These are phyloP conservation scores for Melinopterus prodromus DNA, from an alignment of 2,888 invertebrate species.

Conservation along the genomic window DNA sequence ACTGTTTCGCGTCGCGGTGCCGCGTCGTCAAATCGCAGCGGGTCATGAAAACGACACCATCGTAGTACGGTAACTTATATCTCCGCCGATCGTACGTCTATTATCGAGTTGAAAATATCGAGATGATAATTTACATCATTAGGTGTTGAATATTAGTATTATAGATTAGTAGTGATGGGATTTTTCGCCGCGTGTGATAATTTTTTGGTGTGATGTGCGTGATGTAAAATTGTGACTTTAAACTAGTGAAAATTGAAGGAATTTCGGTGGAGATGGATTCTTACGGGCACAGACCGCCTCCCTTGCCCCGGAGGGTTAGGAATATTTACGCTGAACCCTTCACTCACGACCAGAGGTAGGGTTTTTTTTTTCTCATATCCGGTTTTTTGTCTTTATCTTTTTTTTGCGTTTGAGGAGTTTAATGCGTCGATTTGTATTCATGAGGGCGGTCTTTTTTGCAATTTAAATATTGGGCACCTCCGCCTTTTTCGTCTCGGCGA, in stretches of 20 bases:
- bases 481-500: slow-evolving; percentile 18
- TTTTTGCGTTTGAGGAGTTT: background rate
- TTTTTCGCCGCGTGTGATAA: background rate
- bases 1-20: slow-evolving; percentile 5
- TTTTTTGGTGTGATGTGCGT: background rate
- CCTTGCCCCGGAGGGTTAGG: slow-evolving; percentile 69
- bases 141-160: background rate
- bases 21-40: slow-evolving; percentile 39
- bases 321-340: slow-evolving; percentile 75
- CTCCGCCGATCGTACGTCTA: no score
- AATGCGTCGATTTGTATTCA: slow-evolving; percentile 4
- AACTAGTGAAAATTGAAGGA: background rate
- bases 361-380: slow-evolving; percentile 15
- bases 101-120: background rate
- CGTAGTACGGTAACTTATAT: background rate
- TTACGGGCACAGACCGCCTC: slow-evolving; percentile 70
- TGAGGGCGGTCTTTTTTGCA: slow-evolving; percentile 47
- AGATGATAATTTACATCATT: background rate
- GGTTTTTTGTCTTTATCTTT: background rate
- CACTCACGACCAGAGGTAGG: slow-evolving; percentile 64
- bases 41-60: slow-evolving; percentile 40
- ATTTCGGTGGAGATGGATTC: slow-evolving; percentile 64
- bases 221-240: background rate
- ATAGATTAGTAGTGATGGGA: background rate
- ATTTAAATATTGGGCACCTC: slow-evolving; percentile 47